Conservation (phyloP, 2,113 vertebrate species). For the Planiliza haematocheilus region DNA sequence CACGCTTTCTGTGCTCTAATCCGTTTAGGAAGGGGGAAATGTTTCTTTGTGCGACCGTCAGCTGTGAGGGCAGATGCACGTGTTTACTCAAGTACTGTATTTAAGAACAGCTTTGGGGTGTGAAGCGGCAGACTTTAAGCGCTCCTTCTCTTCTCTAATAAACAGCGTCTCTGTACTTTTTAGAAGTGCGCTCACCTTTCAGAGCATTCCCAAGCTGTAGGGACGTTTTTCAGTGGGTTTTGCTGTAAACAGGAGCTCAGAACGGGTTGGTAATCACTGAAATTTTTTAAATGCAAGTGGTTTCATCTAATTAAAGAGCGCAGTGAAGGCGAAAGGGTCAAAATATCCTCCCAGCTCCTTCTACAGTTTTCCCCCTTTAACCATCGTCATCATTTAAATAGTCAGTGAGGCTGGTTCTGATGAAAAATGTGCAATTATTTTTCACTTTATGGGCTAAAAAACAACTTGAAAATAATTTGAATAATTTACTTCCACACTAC, state of each 20-base stretch:
- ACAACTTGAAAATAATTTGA: too few species aligned
- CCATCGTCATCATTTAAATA: too few species aligned
- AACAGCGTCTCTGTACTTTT: neutral
- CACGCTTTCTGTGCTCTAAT: neutral
- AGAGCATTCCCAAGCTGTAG: neutral
- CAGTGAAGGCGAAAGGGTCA: neutral
- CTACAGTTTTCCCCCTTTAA: conserved; percentile 9
- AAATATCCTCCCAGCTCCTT: neutral
- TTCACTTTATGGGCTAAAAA: neutral
- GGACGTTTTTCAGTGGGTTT: neutral
- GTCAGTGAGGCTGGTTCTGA: neutral
- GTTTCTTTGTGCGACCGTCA: neutral
- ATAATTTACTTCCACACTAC: too few species aligned
- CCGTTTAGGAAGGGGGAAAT: too few species aligned
- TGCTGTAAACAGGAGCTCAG: fast-evolving
- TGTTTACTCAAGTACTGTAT: neutral
- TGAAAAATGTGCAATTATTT: neutral
- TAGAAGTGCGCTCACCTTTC: neutral
- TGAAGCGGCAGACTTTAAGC: neutral
- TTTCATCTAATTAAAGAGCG: neutral
- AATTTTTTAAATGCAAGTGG: neutral
- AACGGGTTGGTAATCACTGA: conserved; percentile 1
- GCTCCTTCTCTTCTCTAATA: neutral
- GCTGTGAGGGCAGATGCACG: neutral
- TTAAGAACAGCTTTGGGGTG: neutral